phyloP scores from a whole-genome alignment of 2,113 vertebrate genomes.

The Caloenas nicobarica region DNA sequence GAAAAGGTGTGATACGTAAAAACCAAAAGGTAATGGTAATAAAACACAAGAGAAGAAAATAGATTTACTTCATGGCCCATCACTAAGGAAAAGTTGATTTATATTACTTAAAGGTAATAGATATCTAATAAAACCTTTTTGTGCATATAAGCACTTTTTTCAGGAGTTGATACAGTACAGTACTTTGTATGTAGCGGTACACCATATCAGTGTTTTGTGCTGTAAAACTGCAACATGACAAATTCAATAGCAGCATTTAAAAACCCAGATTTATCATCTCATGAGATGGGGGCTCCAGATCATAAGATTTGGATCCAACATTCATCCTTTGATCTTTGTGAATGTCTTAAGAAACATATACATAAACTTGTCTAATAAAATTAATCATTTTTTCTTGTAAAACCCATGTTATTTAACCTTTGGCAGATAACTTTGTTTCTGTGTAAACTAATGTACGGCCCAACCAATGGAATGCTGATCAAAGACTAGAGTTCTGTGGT shows the following conservation, averaged over 20 bases:
- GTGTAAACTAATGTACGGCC: fast-evolving
- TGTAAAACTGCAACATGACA: neutral
- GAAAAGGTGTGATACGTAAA: neutral
- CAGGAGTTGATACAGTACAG: neutral
- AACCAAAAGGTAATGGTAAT: neutral
- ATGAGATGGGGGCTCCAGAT: neutral
- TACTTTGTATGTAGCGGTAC: neutral
- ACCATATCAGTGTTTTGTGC: neutral
- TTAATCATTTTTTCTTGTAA: neutral
- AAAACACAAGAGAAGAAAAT: neutral
- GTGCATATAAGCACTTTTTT: neutral
- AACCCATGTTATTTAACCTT: neutral
- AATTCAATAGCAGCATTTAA: neutral
- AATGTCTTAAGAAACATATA: neutral
- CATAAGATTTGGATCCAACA: neutral
- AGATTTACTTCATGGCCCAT: neutral
- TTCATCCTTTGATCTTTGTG: neutral
- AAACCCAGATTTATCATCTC: neutral
- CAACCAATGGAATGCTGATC: neutral
- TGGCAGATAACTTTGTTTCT: neutral
- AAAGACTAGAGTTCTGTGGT: neutral
- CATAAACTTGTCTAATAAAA: neutral
- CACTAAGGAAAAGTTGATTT: neutral
- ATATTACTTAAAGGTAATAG: neutral
- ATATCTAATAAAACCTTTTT: neutral